Base-by-base conservation (phyloP, 2,797 vertebrate species). In the Enteromius argenteus region DNA sequence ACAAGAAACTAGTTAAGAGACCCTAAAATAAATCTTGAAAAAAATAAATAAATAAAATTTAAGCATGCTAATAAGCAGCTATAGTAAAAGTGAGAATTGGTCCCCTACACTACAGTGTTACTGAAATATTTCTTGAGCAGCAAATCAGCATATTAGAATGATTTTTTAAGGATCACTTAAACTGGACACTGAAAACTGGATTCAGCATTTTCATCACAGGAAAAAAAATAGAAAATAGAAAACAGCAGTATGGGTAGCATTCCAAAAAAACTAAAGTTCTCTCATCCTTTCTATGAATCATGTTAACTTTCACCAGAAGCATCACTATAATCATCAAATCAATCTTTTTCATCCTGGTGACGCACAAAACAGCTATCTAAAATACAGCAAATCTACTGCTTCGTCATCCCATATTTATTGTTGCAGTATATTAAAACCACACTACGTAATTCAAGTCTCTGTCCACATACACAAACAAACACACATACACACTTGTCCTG, bases 401-500 rank as follows among this genome's bases (percentile, higher is more conserved):
- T 81, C 5, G 3, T 19, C 19, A 62, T 15, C 13, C 21, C 27
- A 37, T 35, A 73, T 46, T 32, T 71, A 60, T 35, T 77, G 8
- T 9, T 9, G 32, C 2, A 64, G 76, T 46, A 66, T 49, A 64
- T 81, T 81, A 71, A 58, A 32, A 46, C 42, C 21, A 37, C 67
- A 27, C 37, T 49, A 37, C 0, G 2, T 17, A 32, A 66, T 74
- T 60, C 4, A 68, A 68, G 32, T 80, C 14, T 80, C 23, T 14
- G 60, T 64, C 80, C 58, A 46, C 76, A 85, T 76, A 88, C 69
- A 83, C 67, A 64, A 67, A 71, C 42, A 72, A 27, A 73, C 4
- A 68, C 81, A 84, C 88, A 83, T 14, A 56, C 51, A 75, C 21
- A 58, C 87, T 69, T 81, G 81, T 85, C 83, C 32, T 78, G 84